phyloP scores from a whole-genome alignment of 2,888 invertebrate species.

The Agrotis exclamationis region DNA sequence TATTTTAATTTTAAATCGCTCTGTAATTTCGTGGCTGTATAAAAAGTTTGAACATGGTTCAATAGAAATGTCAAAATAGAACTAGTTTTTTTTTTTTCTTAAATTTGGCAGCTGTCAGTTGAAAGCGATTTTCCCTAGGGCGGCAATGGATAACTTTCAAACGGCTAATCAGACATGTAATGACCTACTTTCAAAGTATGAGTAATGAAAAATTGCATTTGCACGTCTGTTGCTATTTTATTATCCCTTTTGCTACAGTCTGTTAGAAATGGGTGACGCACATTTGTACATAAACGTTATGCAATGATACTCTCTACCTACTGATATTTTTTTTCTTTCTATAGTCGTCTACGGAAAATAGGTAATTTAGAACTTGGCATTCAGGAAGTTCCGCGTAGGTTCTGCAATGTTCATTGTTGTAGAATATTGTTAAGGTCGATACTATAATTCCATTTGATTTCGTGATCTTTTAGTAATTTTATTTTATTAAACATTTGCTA shows the following conservation, averaged over 20 bases:
- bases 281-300: not conserved
- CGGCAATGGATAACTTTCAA: no score
- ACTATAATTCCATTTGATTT: constrained; percentile 15
- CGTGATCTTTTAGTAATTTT: constrained; percentile 3
- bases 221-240: not conserved
- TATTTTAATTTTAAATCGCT: no score
- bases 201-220: no score
- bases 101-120: no score
- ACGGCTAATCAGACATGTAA: no score
- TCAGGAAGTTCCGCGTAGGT: constrained; percentile 51
- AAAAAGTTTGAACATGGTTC: no score
- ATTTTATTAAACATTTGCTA: not conserved
- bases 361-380: constrained; percentile 31
- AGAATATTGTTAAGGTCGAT: constrained; percentile 31
- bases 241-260: constrained; percentile 10
- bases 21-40: no score
- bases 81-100: no score
- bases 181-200: no score
- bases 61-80: no score
- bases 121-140: no score
- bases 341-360: constrained; percentile 11
- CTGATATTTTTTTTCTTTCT: constrained; percentile 9
- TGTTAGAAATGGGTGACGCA: constrained; percentile 33
- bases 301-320: constrained; percentile 12
- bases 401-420: constrained; percentile 39